Evolutionary conservation across 2,113 vertebrate species (phyloP), one percentile per base, ranked within the genome.

Genomic region (Ciconia boyciana): DNA sequence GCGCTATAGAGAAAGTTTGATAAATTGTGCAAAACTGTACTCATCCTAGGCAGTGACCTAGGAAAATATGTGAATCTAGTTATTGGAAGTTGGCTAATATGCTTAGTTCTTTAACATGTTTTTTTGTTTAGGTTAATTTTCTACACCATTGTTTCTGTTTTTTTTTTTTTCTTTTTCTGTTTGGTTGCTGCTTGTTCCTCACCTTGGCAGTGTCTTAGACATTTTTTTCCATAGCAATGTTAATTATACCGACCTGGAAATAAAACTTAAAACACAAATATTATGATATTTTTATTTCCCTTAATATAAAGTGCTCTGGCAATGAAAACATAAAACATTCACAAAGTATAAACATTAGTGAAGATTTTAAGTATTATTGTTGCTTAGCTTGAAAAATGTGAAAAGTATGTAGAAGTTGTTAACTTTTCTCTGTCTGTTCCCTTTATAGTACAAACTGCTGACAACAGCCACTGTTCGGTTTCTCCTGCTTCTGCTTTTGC

Each of bases 401-500:
- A 41, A 24, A 84, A 36, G 39, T 21, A 7, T 29, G 29, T 48
- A 20, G 58, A 44, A 39, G 25, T 16, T 89, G 31, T 55, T 83
- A 12, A 77, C 22, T 49, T 89, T 81, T 54, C 12, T 61, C 87
- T 91, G 14, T 60, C 22, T 89, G 16, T 93, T 96, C 31, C 70
- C 51, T 96, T 97, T 83, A 75, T 97, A 99, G 99, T 98, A 91
- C 99, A 99, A 96, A 98, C 98, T n/a, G 97, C 98, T 46, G 99
- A 99, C 96, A 99, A 98, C 94, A 97, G 98, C 49, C 99, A 99
- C 96, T 99, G 99, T 92, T 98, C 99, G 0, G 99, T 99, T 87
- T 99, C 99, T 26, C 99, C 99, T 66, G 99, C 99, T 49, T 99
- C 99, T 84, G 99, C 99, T 15, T 99, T 99, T 84, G 99, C 99